Evolutionary conservation across 1,140 invertebrate genomes (phyloP), one percentile per base, ranked within the genome.

Genomic region (Anoplophora glabripennis): DNA sequence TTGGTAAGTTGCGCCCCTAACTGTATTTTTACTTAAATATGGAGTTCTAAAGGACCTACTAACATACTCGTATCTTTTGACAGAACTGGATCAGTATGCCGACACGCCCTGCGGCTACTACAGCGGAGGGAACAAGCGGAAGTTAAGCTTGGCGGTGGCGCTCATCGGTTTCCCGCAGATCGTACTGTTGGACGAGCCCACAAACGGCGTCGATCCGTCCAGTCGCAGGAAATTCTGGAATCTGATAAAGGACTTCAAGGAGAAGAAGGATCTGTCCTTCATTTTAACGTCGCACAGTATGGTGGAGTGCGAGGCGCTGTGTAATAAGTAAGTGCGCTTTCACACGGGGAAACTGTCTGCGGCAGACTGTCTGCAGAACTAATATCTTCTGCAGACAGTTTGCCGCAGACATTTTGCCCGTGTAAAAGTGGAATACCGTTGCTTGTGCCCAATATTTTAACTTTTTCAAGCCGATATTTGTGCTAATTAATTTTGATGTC

Each of bases 241-340:
- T 61, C 77, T 84, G 0, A 75, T 86, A 34, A 72, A 78, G 15
- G 73, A 75, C 9, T 79, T 80, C 9, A 77, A 83, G 61, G 66
- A 74, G 18, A 59, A 67, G 46, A 79, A 79, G 35, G 76, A 81
- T 53, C 28, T 46, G n/a, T 78, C 81, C n/a, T 79, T 85, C 65
- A 78, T 86, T 54, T 67, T 86, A 9, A 85, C 83, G 5, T 84
- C 83, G 7, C 83, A 85, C 58, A 85, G 90, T 65, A 93, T 95
- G 91, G 91, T 93, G 75, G 93, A 96, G 79, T 91, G 88, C 76
- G 90, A 92, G 73, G 83, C 85, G 9, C 77, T 92, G 1, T 93
- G 89, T 66, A 80, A 83, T 40, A 78, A 69, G 69, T 74, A 67
- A 64, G 61, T 54, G n/a, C n/a, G n/a, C n/a, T n/a, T n/a, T n/a